These are phyloP conservation scores for Trypoxylon attenuatum DNA, from an alignment of 2,888 invertebrate species.

Conservation along the genomic window DNA sequence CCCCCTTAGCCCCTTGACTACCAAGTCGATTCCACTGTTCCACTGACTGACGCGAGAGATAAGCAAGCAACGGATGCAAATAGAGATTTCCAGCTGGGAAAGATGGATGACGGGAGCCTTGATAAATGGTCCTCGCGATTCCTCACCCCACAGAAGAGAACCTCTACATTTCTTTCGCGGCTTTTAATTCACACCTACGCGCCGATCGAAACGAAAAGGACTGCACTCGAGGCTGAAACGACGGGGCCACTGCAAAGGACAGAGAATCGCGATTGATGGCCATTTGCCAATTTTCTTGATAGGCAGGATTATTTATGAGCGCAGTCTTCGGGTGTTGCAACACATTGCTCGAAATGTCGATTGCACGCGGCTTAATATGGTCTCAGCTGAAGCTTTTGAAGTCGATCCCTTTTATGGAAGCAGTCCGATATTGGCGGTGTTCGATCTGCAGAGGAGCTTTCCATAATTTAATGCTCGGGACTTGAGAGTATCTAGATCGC, in stretches of 20 bases:
- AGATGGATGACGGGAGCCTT: constrained; percentile 53
- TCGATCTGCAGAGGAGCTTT: neutral
- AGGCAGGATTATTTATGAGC: too few species aligned
- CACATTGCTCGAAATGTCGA: neutral
- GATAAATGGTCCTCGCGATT: constrained; percentile 49
- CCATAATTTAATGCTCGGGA: neutral
- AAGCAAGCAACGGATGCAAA: constrained; percentile 62
- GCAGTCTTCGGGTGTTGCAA: neutral
- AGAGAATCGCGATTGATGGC: neutral
- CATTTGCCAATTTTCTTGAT: neutral
- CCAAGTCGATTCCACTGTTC: constrained; percentile 42
- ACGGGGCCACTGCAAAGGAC: too few species aligned
- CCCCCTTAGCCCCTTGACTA: constrained; percentile 15
- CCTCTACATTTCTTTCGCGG: constrained; percentile 7
- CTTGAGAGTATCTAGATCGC: neutral
- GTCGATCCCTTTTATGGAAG: neutral
- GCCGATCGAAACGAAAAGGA: neutral
- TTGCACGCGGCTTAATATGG: neutral
- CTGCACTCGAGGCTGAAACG: neutral
- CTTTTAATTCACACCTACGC: constrained; percentile 22
- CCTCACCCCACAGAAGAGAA: constrained; percentile 23
- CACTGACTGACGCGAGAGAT: constrained; percentile 51
- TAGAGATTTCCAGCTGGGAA: constrained; percentile 64
- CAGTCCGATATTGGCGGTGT: neutral
- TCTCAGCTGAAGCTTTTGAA: neutral